Evolutionary conservation across 2,797 vertebrate species (phyloP), one percentile per base, ranked within the genome.

Genomic region (Ibycter americanus): DNA sequence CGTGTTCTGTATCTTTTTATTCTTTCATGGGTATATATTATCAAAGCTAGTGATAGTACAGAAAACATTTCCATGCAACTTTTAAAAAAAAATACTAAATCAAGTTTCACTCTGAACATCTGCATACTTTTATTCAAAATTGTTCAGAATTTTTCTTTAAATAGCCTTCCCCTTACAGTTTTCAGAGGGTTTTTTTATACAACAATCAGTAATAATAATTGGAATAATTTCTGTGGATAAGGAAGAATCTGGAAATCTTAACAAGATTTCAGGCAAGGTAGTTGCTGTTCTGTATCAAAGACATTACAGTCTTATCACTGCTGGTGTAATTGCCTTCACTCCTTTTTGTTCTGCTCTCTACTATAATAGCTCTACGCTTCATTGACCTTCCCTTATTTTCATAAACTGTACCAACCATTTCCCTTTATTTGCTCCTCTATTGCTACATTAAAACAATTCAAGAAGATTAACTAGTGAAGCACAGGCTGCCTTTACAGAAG

Each of bases 311-410:
- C 59, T 95, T 90, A 76, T 55, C 83, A 70, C 22, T 71, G 16
- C 47, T 59, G 32, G 25, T 77, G 58, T 92, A 97, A 93, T 80
- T 96, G 87, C 81, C 52, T 96, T 92, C 89, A 54, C 31, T 85
- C 46, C 40, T 92, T 89, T 92, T 82, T 89, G 67, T 90, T 89
- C 78, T 84, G 90, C 74, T 93, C 46, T 82, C 59, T 77, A 22
- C 67, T 44, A 7, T 66, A 95, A 96, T 27, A 94, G 78, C 78
- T 94, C 67, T 83, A 93, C 23, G 82, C 89, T 82, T 93, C 93
- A 95, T 77, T 89, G 81, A 93, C 90, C 90, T 92, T 92, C 46
- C 40, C 74, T 94, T 91, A 96, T 97, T 96, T 96, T 96, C 90
- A 96, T 87, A 91, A 96, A 83, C 91, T 85, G 67, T 87, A 83